Conservation (phyloP, 2,113 vertebrate genomes). For the Vulpes vulpes region DNA sequence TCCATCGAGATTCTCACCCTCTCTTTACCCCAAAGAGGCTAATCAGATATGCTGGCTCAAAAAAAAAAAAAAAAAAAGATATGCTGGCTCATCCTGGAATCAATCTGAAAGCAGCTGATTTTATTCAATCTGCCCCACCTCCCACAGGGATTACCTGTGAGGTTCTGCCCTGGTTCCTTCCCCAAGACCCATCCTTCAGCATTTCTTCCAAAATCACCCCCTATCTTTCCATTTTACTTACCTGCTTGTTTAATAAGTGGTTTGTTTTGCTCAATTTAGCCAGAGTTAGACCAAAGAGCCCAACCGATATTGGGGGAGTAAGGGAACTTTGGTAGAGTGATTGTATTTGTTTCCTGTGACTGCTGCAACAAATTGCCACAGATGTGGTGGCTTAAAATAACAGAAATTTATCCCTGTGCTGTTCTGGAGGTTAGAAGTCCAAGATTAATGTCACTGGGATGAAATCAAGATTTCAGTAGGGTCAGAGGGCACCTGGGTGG, state of each 20-base stretch:
- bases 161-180: not conserved
- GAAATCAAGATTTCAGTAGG: not conserved
- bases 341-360: not conserved
- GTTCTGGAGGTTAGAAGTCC: not conserved
- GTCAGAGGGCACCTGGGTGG: not conserved
- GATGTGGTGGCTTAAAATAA: not conserved
- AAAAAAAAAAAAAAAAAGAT: not conserved
- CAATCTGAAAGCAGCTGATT: not conserved
- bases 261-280: not conserved
- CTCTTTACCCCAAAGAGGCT: not conserved
- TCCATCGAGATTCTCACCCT: not conserved
- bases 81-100: not conserved
- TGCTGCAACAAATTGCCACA: not conserved
- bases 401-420: not conserved
- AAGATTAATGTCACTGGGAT: not conserved
- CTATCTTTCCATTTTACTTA: not conserved
- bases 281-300: not conserved
- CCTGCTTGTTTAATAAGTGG: not conserved
- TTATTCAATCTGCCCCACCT: not conserved
- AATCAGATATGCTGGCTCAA: not conserved
- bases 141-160: not conserved
- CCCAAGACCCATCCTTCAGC: not conserved
- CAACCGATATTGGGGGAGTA: not conserved
- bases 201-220: not conserved
- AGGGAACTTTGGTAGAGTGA: not conserved